These are phyloP conservation scores for Osmerus mordax DNA, from an alignment of 2,113 vertebrate genomes.

Conservation along the genomic window DNA sequence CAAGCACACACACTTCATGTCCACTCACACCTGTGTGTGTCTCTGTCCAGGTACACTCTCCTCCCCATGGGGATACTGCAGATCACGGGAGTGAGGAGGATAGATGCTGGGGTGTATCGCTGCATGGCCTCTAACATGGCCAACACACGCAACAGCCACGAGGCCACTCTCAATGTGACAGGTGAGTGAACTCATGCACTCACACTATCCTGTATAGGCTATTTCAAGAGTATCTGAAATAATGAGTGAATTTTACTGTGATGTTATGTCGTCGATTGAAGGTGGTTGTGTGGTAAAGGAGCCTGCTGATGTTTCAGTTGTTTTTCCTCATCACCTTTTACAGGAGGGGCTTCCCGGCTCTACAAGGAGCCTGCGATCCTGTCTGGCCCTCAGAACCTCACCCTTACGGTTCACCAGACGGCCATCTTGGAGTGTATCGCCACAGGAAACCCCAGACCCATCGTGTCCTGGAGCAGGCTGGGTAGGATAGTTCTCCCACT, in stretches of 20 bases:
- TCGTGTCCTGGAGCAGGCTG: conserved; percentile 74
- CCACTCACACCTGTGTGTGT: background rate
- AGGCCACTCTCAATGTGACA: conserved; percentile 42
- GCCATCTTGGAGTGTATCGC: conserved; percentile 73
- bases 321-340: conserved; percentile 10
- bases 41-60: conserved; percentile 69
- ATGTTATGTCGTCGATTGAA: background rate
- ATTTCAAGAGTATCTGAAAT: background rate
- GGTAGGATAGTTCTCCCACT: conserved; percentile 51
- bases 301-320: too few relatives aligned
- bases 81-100: conserved; percentile 58
- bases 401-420: conserved; percentile 68
- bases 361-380: conserved; percentile 74
- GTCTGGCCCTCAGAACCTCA: conserved; percentile 77
- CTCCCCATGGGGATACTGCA: conserved; percentile 74
- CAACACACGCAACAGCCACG: conserved; percentile 47
- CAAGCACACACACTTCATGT: background rate
- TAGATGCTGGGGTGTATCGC: conserved; percentile 42
- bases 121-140: conserved; percentile 55
- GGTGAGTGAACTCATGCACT: conserved; percentile 30
- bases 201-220: background rate
- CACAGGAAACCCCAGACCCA: conserved; percentile 67
- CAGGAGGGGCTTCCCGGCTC: conserved; percentile 53
- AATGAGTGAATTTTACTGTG: background rate
- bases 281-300: too few relatives aligned